Base-by-base conservation (phyloP, 2,113 vertebrate species). In the Trinectes maculatus region DNA sequence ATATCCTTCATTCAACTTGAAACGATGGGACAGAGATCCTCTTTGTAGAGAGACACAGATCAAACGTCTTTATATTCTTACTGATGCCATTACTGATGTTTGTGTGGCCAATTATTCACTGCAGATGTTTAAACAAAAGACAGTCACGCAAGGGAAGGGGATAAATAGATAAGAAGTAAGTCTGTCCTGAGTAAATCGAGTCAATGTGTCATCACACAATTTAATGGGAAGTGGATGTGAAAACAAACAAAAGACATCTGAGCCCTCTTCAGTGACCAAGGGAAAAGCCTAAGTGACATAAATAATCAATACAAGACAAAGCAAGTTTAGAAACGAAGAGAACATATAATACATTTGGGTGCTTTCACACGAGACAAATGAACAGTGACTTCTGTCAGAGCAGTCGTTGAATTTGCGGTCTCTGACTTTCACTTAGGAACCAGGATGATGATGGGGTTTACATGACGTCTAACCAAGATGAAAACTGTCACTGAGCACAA, bases 241-340 rank as follows among this genome's bases (percentile, higher is more conserved):
- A 66, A 71, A 37, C 18, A 28, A 64, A 39, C 13, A 24, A 64
- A 58, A 48, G 18, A 58, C 9, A 59, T 6, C 28, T 2, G 15
- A 5, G 3, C 18, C 21, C 3, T 31, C 21, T 21, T 2, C 21
- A 22, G 51, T 5, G 12, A 21, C 34, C 36, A 26, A 5, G 0
- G 5, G 25, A 21, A 47, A 40, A 29, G 43, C 29, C 53, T n/a
- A 54, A 69, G 53, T 67, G 37, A 55, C 34, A 52, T 21, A 37
- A 55, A 18, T 19, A 49, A 54, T 80, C 51, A 67, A 54, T 62
- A 28, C 37, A 21, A 64, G 75, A 31, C 53, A 12, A 42, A 66
- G 56, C 19, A 31, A 66, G 64, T 54, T 47, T 29, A 54, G 16
- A 19, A 40, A 48, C 64, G 51, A 25, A 65, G 28, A 69, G 37